Conservation (phyloP, 2,888 invertebrate genomes). For the Nephrotoma guestfalica region DNA sequence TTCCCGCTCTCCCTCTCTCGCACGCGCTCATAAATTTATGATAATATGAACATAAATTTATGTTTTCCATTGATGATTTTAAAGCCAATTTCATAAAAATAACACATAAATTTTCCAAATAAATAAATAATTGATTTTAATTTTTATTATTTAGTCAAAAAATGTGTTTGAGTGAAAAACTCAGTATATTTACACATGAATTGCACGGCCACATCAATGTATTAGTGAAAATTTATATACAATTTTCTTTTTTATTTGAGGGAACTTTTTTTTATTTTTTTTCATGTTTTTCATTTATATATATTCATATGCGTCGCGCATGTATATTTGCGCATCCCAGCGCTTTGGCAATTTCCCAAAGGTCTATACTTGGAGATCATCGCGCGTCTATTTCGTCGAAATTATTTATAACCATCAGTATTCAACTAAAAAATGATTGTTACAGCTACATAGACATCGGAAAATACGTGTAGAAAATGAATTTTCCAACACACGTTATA, state of each 20-base stretch:
- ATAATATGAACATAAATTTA: not conserved
- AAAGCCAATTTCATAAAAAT: not conserved
- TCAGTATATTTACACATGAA: not conserved
- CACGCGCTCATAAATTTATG: not conserved
- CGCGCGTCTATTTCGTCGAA: slow-evolving; percentile 17
- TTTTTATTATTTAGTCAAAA: not conserved
- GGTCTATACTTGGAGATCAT: slow-evolving; percentile 76
- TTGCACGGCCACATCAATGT: not conserved
- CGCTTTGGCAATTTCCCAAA: slow-evolving; percentile 61
- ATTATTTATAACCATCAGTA: slow-evolving; percentile 16
- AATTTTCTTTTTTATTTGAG: not conserved
- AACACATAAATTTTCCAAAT: not conserved
- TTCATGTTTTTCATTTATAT: not conserved
- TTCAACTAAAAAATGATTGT: slow-evolving; percentile 4
- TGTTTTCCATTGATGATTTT: not conserved
- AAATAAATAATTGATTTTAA: not conserved
- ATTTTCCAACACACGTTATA: not conserved
- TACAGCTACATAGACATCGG: not conserved
- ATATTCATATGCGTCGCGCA: slow-evolving; percentile 13
- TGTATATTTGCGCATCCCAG: slow-evolving; percentile 26
- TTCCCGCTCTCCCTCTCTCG: not conserved
- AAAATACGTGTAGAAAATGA: not conserved
- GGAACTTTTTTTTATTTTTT: not conserved
- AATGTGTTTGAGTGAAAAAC: not conserved
- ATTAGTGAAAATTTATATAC: not conserved